Percentiles rank a stretch among this genome's conserved stretches.
These are phyloP conservation scores for Anabas testudineus DNA, from an alignment of 2,797 vertebrate genomes.

Conservation along the genomic window DNA sequence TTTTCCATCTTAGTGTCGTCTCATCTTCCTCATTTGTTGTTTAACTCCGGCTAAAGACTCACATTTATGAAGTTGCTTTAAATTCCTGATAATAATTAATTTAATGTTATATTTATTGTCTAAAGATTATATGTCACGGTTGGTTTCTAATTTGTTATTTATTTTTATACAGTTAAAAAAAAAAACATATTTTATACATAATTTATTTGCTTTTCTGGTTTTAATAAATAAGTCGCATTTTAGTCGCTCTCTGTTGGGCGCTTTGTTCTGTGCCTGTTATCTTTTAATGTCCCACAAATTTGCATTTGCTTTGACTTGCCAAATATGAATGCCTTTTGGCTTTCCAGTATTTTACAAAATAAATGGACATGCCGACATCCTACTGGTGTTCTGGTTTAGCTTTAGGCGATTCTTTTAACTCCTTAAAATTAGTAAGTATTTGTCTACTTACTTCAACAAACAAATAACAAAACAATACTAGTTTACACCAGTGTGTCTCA, in stretches of 20 bases:
- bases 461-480: constrained; percentile 17
- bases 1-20: not conserved
- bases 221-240: not conserved
- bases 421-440: constrained; percentile 1
- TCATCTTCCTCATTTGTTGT: not conserved
- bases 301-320: not conserved
- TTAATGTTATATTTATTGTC: not conserved
- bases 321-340: not conserved
- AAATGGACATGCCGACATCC: constrained; percentile 3
- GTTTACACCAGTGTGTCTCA: constrained; percentile 14
- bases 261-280: not conserved
- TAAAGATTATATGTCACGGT: not conserved
- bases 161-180: not conserved
- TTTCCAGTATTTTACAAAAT: not conserved
- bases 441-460: constrained; percentile 10
- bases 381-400: constrained; percentile 9
- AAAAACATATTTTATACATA: not conserved
- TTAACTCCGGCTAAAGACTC: not conserved
- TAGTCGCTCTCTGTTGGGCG: not conserved
- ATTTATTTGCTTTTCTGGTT: not conserved
- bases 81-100: not conserved
- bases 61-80: not conserved
- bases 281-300: too few relatives aligned
- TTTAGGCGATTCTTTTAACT: constrained; percentile 18
- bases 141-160: not conserved